Evolutionary conservation across 2,888 invertebrate genomes (phyloP).

Genomic region (Dastarcus helophoroides): DNA sequence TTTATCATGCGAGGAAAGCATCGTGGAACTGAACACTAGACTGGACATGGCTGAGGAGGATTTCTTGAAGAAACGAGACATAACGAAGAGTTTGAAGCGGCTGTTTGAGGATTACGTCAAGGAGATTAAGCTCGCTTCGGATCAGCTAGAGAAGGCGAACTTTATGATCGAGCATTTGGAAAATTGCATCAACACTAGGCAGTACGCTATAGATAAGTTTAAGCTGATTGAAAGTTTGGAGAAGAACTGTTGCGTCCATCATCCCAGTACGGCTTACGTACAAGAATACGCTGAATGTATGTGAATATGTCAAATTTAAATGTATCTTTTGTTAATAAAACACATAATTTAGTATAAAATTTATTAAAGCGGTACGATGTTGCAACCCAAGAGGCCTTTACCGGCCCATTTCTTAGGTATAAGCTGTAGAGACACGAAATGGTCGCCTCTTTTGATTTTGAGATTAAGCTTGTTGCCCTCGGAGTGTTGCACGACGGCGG

Average conservation of each 20-base stretch:
- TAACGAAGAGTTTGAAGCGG: constrained; percentile 5
- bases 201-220: constrained; percentile 5
- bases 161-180: constrained; percentile 7
- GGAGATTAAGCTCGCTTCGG: constrained; percentile 6
- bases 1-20: not conserved
- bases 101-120: constrained; percentile 7
- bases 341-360: too few species aligned
- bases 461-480: constrained; percentile 42
- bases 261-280: too few species aligned
- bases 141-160: constrained; percentile 9
- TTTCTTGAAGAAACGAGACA: constrained; percentile 6
- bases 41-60: constrained; percentile 8
- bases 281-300: too few species aligned
- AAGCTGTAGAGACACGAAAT: constrained; percentile 45
- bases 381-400: constrained; percentile 66
- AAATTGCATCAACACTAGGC: constrained; percentile 3
- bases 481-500: constrained; percentile 52
- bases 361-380: constrained; percentile 42
- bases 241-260: not conserved
- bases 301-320: too few species aligned
- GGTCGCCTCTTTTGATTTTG: constrained; percentile 42
- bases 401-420: constrained; percentile 69
- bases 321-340: too few species aligned
- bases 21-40: constrained; percentile 4
- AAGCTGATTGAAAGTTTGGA: constrained; percentile 7